These are phyloP conservation scores for Picathartes gymnocephalus DNA, from an alignment of 2,113 vertebrate species.

Conservation along the genomic window DNA sequence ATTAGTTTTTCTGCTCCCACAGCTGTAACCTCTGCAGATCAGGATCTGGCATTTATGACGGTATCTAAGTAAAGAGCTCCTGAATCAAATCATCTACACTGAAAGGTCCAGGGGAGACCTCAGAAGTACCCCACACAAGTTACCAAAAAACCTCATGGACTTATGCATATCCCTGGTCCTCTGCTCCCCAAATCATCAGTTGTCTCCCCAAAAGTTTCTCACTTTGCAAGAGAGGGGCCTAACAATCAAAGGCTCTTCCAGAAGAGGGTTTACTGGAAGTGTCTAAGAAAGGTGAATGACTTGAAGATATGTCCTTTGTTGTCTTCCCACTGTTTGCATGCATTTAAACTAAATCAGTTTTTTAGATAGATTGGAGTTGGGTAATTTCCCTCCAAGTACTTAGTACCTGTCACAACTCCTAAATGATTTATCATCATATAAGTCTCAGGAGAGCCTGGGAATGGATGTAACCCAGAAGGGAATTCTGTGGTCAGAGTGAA, in stretches of 20 bases:
- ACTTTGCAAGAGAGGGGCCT: neutral
- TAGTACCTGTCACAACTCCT: neutral
- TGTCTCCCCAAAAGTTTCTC: neutral
- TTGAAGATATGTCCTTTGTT: neutral
- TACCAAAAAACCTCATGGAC: neutral
- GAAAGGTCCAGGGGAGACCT: neutral
- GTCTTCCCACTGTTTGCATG: neutral
- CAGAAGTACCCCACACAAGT: neutral
- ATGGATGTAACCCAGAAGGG: neutral
- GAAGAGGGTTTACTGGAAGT: neutral
- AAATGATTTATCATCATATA: neutral
- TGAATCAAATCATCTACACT: neutral
- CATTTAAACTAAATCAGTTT: neutral
- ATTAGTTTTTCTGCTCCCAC: neutral
- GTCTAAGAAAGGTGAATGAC: neutral
- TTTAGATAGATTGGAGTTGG: neutral
- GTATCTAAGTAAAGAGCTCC: neutral
- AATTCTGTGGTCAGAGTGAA: neutral
- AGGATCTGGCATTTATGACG: neutral
- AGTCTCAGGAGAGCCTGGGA: neutral
- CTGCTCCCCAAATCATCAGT: neutral
- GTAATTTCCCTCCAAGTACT: neutral
- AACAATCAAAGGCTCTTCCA: neutral
- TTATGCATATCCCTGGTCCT: neutral
- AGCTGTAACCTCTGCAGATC: neutral